phyloP scores from a whole-genome alignment of 2,113 vertebrate genomes.

The Furnarius figulus region DNA sequence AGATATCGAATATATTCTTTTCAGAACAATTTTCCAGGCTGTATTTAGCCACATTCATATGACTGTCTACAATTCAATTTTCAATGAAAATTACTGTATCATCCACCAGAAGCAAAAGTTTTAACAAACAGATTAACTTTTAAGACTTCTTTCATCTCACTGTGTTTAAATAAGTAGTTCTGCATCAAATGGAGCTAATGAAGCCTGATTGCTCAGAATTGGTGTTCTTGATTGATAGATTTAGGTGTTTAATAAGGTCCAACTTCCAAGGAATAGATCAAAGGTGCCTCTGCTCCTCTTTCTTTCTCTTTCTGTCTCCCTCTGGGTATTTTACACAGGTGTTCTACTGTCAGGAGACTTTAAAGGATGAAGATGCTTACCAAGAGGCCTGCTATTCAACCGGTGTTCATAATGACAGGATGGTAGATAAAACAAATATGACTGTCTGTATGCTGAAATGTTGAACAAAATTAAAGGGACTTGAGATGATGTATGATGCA shows the following conservation, averaged over 20 bases:
- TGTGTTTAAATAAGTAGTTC: background rate
- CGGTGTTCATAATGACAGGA: background rate
- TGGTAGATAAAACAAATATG: background rate
- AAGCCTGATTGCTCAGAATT: background rate
- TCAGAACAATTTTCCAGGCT: slow-evolving; percentile 4
- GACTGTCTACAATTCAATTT: slow-evolving; percentile 22
- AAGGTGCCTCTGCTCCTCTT: background rate
- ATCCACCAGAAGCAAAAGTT: background rate
- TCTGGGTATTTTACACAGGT: background rate
- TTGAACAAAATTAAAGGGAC: background rate
- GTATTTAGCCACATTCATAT: slow-evolving; percentile 50
- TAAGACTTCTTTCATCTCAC: background rate
- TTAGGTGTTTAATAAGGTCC: background rate
- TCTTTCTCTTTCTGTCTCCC: background rate
- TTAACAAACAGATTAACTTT: background rate
- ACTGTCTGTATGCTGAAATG: background rate
- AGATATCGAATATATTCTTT: slow-evolving; percentile 3
- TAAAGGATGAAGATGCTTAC: background rate
- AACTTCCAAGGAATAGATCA: background rate
- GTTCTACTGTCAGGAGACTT: background rate
- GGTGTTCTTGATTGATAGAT: background rate
- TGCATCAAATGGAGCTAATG: background rate
- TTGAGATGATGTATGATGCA: background rate
- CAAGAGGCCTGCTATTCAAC: background rate
- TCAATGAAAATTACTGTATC: slow-evolving; percentile 19